Base-by-base conservation (phyloP, 35 echinoderm and acorn worm genomes). In the Eucidaris tribuloides region DNA sequence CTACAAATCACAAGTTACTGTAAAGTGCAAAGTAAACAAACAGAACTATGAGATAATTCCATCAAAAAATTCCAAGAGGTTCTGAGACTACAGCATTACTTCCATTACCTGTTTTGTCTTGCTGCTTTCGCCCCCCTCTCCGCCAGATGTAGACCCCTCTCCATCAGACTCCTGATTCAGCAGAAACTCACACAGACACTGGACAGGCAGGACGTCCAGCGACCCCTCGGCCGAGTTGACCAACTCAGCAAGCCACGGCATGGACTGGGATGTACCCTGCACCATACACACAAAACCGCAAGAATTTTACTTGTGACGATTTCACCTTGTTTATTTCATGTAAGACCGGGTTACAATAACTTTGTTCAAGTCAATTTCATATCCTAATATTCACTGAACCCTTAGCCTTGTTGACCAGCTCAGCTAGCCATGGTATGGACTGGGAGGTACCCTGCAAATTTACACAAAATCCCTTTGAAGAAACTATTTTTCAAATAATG, bases 131-230 rank as follows among this genome's bases (percentile, higher is more conserved):
- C 58, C 68, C 27, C 34, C 38, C 14, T 79, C 80, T 39, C 34
- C 45, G 22, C 52, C 72, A 24, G 46, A 39, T n/a, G n/a, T n/a
- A n/a, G n/a, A n/a, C 22, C 28, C 63, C 11, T 88, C 91, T 61
- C 78, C 46, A 0, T 38, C 45, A 34, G 65, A 36, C 52, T 89
- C 82, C 36, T 77, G 44, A 30, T 80, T 72, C 43, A 97, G 58
- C 0, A 97, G 81, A 61, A 97, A 97, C 33, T 97, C 94, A 90
- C 94, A 97, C 1, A 93, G 87, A 65, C 89, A 99, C 58, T 99
- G 96, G 0, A 99, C 87, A 37, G 96, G 96, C 1, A 97, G 83
- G 7, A 99, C 87, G 45, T 93, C 86, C 24, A 99, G 64, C 40
- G 96, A 99, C 17, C 87, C 87, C 33, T 99, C 96, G 22, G 90